Percentiles rank a stretch among this genome's conserved stretches.
These are phyloP conservation scores for Onychorhynchus coronatus DNA, from an alignment of 2,113 vertebrate species.

Conservation along the genomic window DNA sequence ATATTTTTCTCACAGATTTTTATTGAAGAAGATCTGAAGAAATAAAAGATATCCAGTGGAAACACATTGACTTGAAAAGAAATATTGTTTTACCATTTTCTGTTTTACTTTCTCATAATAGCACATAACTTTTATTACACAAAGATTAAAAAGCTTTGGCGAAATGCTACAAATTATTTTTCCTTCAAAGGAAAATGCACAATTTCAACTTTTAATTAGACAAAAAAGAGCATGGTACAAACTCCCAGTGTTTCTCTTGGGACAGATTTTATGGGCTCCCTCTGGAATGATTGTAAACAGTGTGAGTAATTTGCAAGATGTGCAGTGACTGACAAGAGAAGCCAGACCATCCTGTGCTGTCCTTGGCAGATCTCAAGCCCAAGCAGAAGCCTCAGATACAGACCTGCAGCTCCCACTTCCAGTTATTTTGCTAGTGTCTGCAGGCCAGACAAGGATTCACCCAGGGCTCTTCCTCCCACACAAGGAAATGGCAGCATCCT, in stretches of 20 bases:
- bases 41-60: not conserved
- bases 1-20: not conserved
- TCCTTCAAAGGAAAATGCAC: not conserved
- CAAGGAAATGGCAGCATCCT: not conserved
- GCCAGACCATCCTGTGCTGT: not conserved
- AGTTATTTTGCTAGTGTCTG: not conserved
- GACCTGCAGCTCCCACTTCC: not conserved
- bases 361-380: not conserved
- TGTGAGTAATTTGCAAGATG: not conserved
- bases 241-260: not conserved
- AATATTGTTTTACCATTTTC: not conserved
- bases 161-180: not conserved
- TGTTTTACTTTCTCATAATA: not conserved
- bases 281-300: not conserved
- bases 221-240: not conserved
- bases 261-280: not conserved
- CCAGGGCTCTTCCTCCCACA: not conserved
- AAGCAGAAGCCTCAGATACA: not conserved
- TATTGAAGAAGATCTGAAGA: not conserved
- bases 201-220: not conserved
- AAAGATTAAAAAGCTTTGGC: not conserved
- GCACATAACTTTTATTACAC: not conserved
- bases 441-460: rapidly evolving
- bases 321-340: not conserved
- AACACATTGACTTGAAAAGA: not conserved